phyloP scores from a whole-genome alignment of 2,888 invertebrate genomes.

The Diaprepes abbreviatus region DNA sequence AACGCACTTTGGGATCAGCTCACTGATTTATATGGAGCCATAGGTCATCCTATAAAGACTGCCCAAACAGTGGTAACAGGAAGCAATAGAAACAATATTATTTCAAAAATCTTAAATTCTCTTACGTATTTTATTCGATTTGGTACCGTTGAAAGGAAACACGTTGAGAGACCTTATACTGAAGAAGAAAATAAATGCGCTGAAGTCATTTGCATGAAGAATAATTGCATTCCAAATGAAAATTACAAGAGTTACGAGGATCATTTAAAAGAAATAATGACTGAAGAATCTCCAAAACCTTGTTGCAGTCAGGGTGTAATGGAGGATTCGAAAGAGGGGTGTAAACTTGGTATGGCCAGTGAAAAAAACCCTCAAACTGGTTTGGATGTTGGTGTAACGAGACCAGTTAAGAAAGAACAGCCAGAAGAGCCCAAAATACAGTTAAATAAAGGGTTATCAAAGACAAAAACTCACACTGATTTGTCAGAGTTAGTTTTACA shows the following conservation, averaged over 20 bases:
- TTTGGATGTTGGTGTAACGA: background rate
- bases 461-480: constrained; percentile 18
- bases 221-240: constrained; percentile 61
- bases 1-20: constrained; percentile 94
- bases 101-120: constrained; percentile 81
- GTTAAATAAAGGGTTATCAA: constrained; percentile 73
- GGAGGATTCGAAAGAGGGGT: background rate
- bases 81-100: constrained; percentile 75
- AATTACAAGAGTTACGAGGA: constrained; percentile 63
- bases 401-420: constrained; percentile 41
- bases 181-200: constrained; percentile 62
- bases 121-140: constrained; percentile 91
- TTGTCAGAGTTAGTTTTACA: constrained; percentile 2
- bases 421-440: constrained; percentile 76
- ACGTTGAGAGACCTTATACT: constrained; percentile 50
- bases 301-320: background rate
- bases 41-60: constrained; percentile 82
- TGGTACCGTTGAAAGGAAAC: constrained; percentile 74
- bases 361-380: background rate
- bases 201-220: constrained; percentile 59
- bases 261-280: constrained; percentile 59
- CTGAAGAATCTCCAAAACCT: constrained; percentile 11
- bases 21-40: constrained; percentile 87
- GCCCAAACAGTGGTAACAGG: constrained; percentile 87
- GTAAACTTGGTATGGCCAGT: background rate